Conservation (phyloP, 2,888 invertebrate genomes). For the Liodrosophila aerea region DNA sequence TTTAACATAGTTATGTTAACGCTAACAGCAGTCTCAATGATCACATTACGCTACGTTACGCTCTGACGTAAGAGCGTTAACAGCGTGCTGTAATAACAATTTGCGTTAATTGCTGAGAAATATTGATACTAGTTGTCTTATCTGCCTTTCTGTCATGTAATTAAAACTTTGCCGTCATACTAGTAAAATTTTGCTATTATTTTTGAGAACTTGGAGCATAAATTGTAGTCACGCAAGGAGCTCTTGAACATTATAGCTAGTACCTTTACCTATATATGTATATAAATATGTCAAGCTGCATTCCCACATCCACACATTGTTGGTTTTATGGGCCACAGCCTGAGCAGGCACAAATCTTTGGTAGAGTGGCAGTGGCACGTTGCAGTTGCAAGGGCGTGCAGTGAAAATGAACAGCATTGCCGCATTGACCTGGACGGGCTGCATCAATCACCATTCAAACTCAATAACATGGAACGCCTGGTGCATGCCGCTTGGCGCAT, state of each 20-base stretch:
- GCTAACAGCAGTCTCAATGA: no score
- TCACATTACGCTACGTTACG: no score
- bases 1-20: no score
- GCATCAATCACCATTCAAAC: constrained; percentile 50
- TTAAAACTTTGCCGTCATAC: no score
- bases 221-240: no score
- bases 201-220: no score
- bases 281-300: not conserved
- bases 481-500: constrained; percentile 46
- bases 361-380: not conserved
- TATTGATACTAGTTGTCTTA: no score
- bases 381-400: constrained; percentile 1
- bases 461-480: constrained; percentile 48
- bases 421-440: constrained; percentile 34
- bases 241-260: not conserved
- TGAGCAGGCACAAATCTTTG: constrained; percentile 25
- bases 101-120: no score
- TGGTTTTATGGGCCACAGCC: not conserved
- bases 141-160: no score
- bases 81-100: no score
- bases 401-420: constrained; percentile 40
- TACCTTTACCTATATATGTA: not conserved
- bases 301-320: not conserved
- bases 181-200: no score
- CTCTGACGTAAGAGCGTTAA: no score